Conservation (phyloP, 2,113 vertebrate genomes). For the Tragelaphus buxtoni region DNA sequence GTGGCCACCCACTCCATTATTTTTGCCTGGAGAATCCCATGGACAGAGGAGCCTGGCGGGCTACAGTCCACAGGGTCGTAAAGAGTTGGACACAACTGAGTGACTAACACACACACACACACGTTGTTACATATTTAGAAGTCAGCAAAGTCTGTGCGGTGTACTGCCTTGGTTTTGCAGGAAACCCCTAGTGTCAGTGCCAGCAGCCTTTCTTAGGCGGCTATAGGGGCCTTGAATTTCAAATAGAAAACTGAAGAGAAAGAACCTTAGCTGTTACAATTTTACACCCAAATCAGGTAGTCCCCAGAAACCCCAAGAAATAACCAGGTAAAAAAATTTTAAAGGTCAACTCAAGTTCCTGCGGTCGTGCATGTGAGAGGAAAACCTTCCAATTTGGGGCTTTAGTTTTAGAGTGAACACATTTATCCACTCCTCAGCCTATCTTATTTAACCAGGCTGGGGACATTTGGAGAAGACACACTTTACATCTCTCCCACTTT, state of each 20-base stretch:
- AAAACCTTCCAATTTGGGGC: not conserved
- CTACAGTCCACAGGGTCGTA: not conserved
- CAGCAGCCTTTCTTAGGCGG: not conserved
- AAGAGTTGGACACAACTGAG: not conserved
- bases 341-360: not conserved
- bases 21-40: not conserved
- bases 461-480: not conserved
- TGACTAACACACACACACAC: not conserved
- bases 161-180: not conserved
- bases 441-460: not conserved
- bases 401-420: not conserved
- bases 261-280: not conserved
- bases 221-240: not conserved
- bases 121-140: not conserved
- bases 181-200: not conserved
- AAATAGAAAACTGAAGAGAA: not conserved
- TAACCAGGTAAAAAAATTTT: not conserved
- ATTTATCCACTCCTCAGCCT: not conserved
- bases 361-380: not conserved
- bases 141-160: not conserved
- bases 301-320: not conserved
- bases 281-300: not conserved
- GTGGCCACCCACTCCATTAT: not conserved
- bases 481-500: not conserved
- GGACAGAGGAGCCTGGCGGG: not conserved